phyloP scores from a whole-genome alignment of 2,113 vertebrate species.

The Mobula hypostoma region DNA sequence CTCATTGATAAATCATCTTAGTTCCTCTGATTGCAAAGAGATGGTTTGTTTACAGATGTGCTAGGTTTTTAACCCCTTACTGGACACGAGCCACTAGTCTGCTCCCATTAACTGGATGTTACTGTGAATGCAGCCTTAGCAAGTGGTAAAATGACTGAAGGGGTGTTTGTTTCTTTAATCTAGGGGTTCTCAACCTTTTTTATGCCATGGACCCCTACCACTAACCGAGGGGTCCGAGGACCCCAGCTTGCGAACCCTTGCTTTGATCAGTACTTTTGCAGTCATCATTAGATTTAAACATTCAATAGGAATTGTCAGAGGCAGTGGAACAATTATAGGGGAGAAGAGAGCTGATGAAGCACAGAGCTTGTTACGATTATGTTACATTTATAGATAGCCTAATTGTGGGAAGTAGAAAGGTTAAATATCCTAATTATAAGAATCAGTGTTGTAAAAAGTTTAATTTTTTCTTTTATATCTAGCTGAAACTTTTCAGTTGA shows the following conservation, averaged over 20 bases:
- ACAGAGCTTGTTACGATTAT: neutral
- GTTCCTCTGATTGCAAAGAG: neutral
- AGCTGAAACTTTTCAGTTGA: neutral
- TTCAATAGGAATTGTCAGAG: neutral
- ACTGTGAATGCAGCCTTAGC: neutral
- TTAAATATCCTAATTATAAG: neutral
- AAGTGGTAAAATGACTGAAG: neutral
- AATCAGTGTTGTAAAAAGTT: constrained; percentile 2
- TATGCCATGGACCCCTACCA: too few species aligned
- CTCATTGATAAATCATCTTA: neutral
- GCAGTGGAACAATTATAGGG: neutral
- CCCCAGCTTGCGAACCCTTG: too few species aligned
- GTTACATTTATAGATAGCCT: neutral
- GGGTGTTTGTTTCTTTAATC: neutral
- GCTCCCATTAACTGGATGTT: neutral
- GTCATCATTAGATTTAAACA: neutral
- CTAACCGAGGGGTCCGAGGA: too few species aligned
- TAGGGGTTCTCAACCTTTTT: too few species aligned
- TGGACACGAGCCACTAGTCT: neutral
- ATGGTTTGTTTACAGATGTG: neutral
- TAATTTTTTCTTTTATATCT: neutral
- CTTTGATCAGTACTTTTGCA: neutral
- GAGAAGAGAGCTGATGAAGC: neutral
- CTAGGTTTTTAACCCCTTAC: neutral
- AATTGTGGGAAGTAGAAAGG: neutral